These are phyloP conservation scores for Drosophila neocordata DNA, from an alignment of 1,140 invertebrate species.

Conservation along the genomic window DNA sequence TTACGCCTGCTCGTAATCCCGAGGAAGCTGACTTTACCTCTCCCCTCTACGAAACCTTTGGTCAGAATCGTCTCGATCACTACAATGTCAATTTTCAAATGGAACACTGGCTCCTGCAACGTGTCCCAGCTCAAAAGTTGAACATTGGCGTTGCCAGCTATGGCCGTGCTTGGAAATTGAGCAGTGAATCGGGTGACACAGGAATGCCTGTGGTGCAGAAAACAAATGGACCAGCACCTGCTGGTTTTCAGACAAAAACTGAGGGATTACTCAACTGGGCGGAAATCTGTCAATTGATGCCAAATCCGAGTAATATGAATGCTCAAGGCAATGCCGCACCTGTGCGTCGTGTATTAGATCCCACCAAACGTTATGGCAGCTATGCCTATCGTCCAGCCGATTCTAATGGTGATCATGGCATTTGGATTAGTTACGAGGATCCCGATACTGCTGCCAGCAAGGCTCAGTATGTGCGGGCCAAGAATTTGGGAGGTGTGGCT, in stretches of 20 bases:
- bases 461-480: slow-evolving; percentile 88
- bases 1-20: slow-evolving; percentile 88
- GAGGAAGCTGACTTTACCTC: slow-evolving; percentile 90
- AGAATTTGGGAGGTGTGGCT: slow-evolving; percentile 91
- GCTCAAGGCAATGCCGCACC: slow-evolving; percentile 85
- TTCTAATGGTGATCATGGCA: slow-evolving; percentile 86
- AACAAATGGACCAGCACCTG: slow-evolving; percentile 87
- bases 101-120: slow-evolving; percentile 86
- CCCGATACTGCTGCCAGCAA: slow-evolving; percentile 92
- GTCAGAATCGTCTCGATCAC: slow-evolving; percentile 85
- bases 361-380: slow-evolving; percentile 89
- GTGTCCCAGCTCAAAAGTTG: slow-evolving; percentile 89
- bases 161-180: slow-evolving; percentile 92
- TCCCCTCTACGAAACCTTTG: slow-evolving; percentile 88
- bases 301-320: slow-evolving; percentile 85
- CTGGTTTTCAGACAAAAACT: slow-evolving; percentile 86
- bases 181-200: slow-evolving; percentile 87
- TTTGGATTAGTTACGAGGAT: slow-evolving; percentile 97
- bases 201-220: slow-evolving; percentile 88
- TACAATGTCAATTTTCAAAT: slow-evolving; percentile 87
- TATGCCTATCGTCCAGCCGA: slow-evolving; percentile 90
- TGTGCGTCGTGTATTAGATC: slow-evolving; percentile 88
- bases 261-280: slow-evolving; percentile 91
- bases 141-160: slow-evolving; percentile 92
- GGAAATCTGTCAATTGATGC: slow-evolving; percentile 90